Base-by-base conservation (phyloP, 2,113 vertebrate species). In the Uropsilus gracilis region DNA sequence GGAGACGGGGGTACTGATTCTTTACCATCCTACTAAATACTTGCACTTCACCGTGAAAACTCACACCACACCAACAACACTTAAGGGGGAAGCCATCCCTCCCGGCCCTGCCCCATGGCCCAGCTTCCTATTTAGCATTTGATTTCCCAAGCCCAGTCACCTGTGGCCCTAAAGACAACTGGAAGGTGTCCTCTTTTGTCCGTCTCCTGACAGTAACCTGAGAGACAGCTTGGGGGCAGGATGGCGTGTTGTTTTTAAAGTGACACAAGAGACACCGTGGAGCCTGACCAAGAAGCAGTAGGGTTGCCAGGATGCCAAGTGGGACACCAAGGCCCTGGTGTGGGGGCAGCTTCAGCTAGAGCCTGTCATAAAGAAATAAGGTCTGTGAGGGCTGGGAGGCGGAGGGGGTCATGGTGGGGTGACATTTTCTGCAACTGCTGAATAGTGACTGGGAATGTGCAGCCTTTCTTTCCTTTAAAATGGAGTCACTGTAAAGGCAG, bases 151-250 rank as follows among this genome's bases (percentile, higher is more conserved):
- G 28, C 63, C 81, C 39, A 28, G 22, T 82, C 57, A 95, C 86
- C 91, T 94, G n/a, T 86, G 94, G 68, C 95, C 91, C 89, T 78
- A 83, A 32, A 72, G 64, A 42, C 4, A 53, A 24, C 75, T 26
- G 42, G 78, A 90, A 90, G n/a, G 59, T 95, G 95, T 96, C 93
- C 89, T 86, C 82, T 82, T 96, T 97, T 81, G 95, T 94, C 94
- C 83, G 64, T 61, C 6, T 42, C 48, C 88, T 86, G 77, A 61
- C 0, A 17, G 93, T 85, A 97, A 97, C 83, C 80, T 0, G 84
- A 96, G 44, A 86, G 80, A 57, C 20, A 46, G 37, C 63, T 46
- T 17, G 11, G 75, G 50, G 89, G 61, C 12, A 64, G 84, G 55
- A 34, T 26, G 61, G 81, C 87, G 14, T 96, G 94, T 92, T 93